Percentiles rank a stretch among this genome's conserved stretches.
Evolutionary conservation across 2,888 invertebrate species (phyloP).

Genomic region (Drosophila niveifrons): DNA sequence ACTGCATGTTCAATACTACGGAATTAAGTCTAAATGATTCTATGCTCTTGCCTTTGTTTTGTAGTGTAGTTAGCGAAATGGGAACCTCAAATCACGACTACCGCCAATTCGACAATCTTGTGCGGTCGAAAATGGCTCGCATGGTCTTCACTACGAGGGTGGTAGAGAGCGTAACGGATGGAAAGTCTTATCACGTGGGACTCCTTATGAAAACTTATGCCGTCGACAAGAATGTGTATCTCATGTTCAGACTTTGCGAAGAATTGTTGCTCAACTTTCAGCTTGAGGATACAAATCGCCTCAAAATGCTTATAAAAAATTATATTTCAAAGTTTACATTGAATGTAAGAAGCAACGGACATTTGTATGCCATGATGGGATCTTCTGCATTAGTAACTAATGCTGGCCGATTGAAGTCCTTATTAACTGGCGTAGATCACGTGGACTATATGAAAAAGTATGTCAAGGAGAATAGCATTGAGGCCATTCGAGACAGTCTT

Average conservation of each 20-base stretch:
- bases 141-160: constrained; percentile 89
- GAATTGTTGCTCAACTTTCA: constrained; percentile 91
- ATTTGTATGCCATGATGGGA: constrained; percentile 93
- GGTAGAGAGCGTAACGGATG: constrained; percentile 90
- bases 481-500: constrained; percentile 88
- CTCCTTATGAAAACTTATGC: constrained; percentile 91
- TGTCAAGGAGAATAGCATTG: constrained; percentile 88
- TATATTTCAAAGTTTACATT: constrained; percentile 90
- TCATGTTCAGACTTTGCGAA: constrained; percentile 93
- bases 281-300: constrained; percentile 89
- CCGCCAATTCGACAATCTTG: constrained; percentile 91
- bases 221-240: constrained; percentile 91
- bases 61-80: constrained; percentile 92
- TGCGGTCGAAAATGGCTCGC: constrained; percentile 91
- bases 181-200: constrained; percentile 90
- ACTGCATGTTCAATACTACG: constrained; percentile 90
- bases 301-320: constrained; percentile 92
- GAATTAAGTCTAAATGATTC: constrained; percentile 89
- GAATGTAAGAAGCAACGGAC: constrained; percentile 89
- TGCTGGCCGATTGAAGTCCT: constrained; percentile 90
- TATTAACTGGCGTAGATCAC: constrained; percentile 91
- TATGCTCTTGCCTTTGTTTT: constrained; percentile 92
- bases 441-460: constrained; percentile 92
- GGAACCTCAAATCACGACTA: constrained; percentile 93
- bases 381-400: constrained; percentile 92